These are phyloP conservation scores for Drosophila orosa DNA, from an alignment of 1,140 invertebrate genomes.

Conservation along the genomic window DNA sequence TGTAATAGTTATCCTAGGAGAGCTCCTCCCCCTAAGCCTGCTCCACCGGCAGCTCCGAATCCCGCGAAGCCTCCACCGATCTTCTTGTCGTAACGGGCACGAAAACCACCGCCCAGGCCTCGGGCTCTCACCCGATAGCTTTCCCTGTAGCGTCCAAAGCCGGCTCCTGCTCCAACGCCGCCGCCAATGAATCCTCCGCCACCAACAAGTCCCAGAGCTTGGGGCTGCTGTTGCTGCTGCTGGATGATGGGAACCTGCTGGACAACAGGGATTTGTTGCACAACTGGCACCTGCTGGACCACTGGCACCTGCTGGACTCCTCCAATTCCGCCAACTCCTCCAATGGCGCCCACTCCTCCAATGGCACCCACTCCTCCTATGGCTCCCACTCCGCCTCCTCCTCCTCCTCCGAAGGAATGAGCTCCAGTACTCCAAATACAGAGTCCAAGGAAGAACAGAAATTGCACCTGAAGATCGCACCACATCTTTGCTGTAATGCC, in stretches of 20 bases:
- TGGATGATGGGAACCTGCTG: constrained; percentile 67
- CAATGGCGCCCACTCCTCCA: constrained; percentile 20
- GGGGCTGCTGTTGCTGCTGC: constrained; percentile 70
- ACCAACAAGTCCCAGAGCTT: constrained; percentile 46
- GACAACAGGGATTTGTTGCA: constrained; percentile 59
- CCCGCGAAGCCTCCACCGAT: constrained; percentile 51
- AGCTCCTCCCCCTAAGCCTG: constrained; percentile 44
- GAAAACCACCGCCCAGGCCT: constrained; percentile 68
- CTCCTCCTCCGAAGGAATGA: constrained; percentile 18
- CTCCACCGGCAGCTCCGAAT: constrained; percentile 39
- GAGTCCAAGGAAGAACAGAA: constrained; percentile 41
- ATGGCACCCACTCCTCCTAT: constrained; percentile 26
- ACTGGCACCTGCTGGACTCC: constrained; percentile 55
- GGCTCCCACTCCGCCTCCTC: constrained; percentile 23
- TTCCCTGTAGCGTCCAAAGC: constrained; percentile 74
- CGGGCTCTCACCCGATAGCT: constrained; percentile 60
- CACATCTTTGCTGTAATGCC: constrained; percentile 43
- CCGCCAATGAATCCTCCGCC: constrained; percentile 55
- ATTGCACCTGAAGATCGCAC: constrained; percentile 29
- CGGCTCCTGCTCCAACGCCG: constrained; percentile 64
- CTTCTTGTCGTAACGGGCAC: constrained; percentile 69
- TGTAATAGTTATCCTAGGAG: constrained; percentile 43
- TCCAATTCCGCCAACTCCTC: constrained; percentile 11
- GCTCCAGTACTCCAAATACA: constrained; percentile 3
- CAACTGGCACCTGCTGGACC: constrained; percentile 58